Base-by-base conservation (phyloP, 2,888 invertebrate species). In the Limnephilus rhombicus region DNA sequence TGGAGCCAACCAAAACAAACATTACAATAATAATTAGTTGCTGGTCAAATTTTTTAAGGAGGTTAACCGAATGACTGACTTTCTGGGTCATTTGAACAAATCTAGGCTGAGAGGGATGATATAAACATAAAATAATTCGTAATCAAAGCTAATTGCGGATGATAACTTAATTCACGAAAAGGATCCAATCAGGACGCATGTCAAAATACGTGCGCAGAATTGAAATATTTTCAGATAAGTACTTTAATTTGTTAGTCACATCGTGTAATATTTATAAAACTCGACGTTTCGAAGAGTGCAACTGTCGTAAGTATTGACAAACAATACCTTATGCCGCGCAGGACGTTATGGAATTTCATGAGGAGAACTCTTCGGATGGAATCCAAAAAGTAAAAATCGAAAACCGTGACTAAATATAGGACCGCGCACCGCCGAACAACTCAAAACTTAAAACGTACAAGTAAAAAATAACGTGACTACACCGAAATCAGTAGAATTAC, bases 391-490 rank as follows among this genome's bases (percentile, higher is more conserved):
- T 82, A 92, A 80, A 90, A 88, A 86, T 83, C 85, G 88, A 90
- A 80, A 85, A 80, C 45, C 41, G 88, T n/a, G 68, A 85, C 91
- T 92, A 92, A 92, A 92, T 92, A 92, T 92, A 92, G 92, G 86
- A 90, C 80, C 90, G 82, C 88, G 83, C 91, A 92, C 89, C 83
- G 80, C 31, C n/a, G 68, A 87, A 91, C 80, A 68, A 89, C 83
- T 92, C 80, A 86, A 85, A 90, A 91, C 85, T 85, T 83, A 92
- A 91, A 92, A 91, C 91, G 87, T 88, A 82, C 87, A 91, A 37
- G 81, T 87, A 82, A 85, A 91, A 91, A 90, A 80, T 88, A 88
- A 29, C 45, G 68, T 87, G 90, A 91, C 91, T 87, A 45, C 83
- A 90, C 90, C 80, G 85, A 88, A 91, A 92, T 92, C 90, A 81